Percentiles rank a stretch among this genome's conserved stretches.
These are phyloP conservation scores for Papilio polyxenes DNA, from an alignment of 1,140 invertebrate species.

Conservation along the genomic window DNA sequence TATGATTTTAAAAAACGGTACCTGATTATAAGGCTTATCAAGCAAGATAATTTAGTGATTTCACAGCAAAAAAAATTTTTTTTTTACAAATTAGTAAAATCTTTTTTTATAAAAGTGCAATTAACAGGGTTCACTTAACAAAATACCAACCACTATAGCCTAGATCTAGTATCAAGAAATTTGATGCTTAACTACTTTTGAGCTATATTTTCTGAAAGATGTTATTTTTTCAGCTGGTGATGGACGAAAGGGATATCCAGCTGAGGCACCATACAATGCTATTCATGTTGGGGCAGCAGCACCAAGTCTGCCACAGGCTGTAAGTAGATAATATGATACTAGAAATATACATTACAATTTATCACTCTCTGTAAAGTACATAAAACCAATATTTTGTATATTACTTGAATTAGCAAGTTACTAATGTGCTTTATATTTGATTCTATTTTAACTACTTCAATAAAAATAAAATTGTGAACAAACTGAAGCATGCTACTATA, in stretches of 20 bases:
- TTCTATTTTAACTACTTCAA: too few species aligned
- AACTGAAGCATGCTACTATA: too few species aligned
- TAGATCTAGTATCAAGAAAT: background rate
- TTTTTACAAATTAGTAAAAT: too few species aligned
- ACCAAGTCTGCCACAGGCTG: constrained; percentile 86
- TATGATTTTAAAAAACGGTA: background rate
- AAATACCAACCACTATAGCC: background rate
- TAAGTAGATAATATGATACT: constrained; percentile 66
- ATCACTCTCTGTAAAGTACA: too few species aligned
- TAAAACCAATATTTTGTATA: too few species aligned
- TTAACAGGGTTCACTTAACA: background rate
- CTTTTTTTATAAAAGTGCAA: too few species aligned
- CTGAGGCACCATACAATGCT: constrained; percentile 91
- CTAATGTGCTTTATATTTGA: too few species aligned
- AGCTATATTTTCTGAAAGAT: constrained; percentile 24
- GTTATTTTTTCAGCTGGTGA: constrained; percentile 86
- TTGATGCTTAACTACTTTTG: background rate
- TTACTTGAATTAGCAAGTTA: too few species aligned
- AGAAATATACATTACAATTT: background rate
- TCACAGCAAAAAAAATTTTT: too few species aligned
- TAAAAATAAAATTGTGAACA: too few species aligned
- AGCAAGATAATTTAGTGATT: too few species aligned
- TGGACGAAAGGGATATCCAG: constrained; percentile 88
- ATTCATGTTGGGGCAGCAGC: constrained; percentile 97
- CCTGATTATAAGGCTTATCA: too few species aligned